These are phyloP conservation scores for Orchesella flavescens DNA, from an alignment of 2,888 invertebrate genomes.

Conservation along the genomic window DNA sequence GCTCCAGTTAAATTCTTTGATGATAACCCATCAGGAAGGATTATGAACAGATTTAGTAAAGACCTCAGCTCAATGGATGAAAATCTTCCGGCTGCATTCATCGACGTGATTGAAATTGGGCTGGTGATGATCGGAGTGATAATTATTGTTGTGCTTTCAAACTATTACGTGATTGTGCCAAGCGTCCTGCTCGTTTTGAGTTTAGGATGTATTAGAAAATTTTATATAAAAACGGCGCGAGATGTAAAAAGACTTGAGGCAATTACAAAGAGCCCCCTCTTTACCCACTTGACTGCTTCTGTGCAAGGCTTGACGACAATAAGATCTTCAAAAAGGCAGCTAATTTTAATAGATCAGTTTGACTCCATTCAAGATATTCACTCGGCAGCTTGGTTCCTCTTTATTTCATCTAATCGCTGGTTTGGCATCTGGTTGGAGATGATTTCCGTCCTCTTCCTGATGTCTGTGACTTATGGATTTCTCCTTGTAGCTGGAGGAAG, in stretches of 20 bases:
- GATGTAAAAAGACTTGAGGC: slow-evolving; percentile 56
- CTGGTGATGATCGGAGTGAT: slow-evolving; percentile 44
- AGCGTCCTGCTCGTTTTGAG: slow-evolving; percentile 17
- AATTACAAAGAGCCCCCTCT: slow-evolving; percentile 89
- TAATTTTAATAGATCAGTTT: slow-evolving; percentile 84
- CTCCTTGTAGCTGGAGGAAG: slow-evolving; percentile 78
- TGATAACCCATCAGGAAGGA: slow-evolving; percentile 28
- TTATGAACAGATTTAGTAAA: slow-evolving; percentile 60
- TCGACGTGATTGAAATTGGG: slow-evolving; percentile 32
- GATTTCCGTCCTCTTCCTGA: slow-evolving; percentile 89
- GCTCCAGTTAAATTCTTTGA: slow-evolving; percentile 73
- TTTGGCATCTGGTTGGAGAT: slow-evolving; percentile 95
- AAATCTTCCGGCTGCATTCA: slow-evolving; percentile 27
- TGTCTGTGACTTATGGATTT: slow-evolving; percentile 88
- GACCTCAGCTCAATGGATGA: slow-evolving; percentile 60
- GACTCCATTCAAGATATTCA: slow-evolving; percentile 75
- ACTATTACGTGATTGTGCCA: slow-evolving; percentile 38
- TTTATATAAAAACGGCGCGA: slow-evolving; percentile 52
- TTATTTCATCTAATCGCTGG: slow-evolving; percentile 91
- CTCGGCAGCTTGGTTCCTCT: slow-evolving; percentile 75
- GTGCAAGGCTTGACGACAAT: slow-evolving; percentile 93
- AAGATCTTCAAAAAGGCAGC: slow-evolving; percentile 88
- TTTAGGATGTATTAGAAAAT: slow-evolving; percentile 35
- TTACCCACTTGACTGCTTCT: slow-evolving; percentile 90
- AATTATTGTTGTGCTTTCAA: slow-evolving; percentile 27